Evolutionary conservation across 2,797 vertebrate genomes (phyloP).

Genomic region (Thripadectes ignobilis): DNA sequence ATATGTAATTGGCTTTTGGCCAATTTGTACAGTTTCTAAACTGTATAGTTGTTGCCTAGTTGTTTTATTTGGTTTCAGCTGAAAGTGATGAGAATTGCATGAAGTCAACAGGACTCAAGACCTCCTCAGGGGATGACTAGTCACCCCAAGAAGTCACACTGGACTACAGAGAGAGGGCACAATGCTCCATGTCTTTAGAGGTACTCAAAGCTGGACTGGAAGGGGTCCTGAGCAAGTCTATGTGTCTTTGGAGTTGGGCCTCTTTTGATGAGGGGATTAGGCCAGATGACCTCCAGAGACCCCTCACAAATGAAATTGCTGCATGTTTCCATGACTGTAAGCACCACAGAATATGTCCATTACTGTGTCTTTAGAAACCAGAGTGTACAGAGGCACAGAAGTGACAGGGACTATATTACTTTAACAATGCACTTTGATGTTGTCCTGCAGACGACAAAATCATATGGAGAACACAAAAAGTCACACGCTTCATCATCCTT

Average conservation of each 20-base stretch:
- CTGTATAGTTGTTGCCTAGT: neutral
- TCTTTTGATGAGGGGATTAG: neutral
- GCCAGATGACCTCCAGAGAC: neutral
- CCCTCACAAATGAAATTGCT: neutral
- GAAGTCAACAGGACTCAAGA: neutral
- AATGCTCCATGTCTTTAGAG: neutral
- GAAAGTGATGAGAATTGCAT: neutral
- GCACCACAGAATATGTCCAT: rapidly evolving
- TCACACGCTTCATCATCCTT: rapidly evolving
- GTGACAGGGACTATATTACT: too few relatives aligned
- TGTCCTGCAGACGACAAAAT: neutral
- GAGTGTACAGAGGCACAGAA: rapidly evolving
- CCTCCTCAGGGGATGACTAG: neutral
- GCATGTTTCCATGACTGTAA: neutral
- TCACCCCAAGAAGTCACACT: neutral
- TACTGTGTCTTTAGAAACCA: neutral
- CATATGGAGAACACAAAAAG: rapidly evolving
- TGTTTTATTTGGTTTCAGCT: neutral
- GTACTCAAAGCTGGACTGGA: too few relatives aligned
- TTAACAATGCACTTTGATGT: neutral
- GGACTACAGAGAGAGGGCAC: neutral
- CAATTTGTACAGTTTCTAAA: neutral
- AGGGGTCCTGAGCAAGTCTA: neutral
- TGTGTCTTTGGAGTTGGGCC: neutral
- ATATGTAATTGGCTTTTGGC: neutral